Percentiles rank a stretch among this genome's conserved stretches.
Conservation (phyloP, 2,797 vertebrate genomes). For the Chromobotia macracanthus region DNA sequence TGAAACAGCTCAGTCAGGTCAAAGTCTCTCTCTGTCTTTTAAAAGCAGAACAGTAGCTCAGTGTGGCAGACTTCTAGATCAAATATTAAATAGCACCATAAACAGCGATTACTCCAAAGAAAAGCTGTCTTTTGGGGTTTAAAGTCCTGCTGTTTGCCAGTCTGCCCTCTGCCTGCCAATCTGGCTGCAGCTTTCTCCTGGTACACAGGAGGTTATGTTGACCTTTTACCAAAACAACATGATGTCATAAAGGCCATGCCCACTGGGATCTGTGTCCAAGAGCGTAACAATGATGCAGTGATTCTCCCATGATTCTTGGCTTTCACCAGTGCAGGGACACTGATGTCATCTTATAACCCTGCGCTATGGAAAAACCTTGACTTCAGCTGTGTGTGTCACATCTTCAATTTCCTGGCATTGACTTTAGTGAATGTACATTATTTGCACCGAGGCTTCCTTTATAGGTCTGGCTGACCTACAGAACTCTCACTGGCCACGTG, state of each 20-base stretch:
- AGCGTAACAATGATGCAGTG: conserved; percentile 18
- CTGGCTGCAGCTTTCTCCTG: neutral
- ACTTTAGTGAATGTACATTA: neutral
- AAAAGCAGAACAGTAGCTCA: conserved; percentile 4
- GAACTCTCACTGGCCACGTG: neutral
- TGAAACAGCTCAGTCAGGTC: conserved; percentile 36
- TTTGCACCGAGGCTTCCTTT: conserved; percentile 3
- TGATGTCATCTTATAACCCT: conserved; percentile 38
- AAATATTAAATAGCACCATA: conserved; percentile 41
- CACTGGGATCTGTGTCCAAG: conserved; percentile 31
- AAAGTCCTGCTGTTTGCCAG: conserved; percentile 37
- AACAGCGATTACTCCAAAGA: conserved; percentile 35
- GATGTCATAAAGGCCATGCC: conserved; percentile 31
- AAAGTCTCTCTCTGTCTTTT: conserved; percentile 45
- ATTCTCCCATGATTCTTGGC: conserved; percentile 30
- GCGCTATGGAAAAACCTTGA: conserved; percentile 16
- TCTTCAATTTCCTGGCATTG: neutral
- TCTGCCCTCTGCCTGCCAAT: conserved; percentile 52
- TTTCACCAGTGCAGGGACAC: conserved; percentile 7
- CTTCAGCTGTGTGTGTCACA: neutral
- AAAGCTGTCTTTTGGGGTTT: conserved; percentile 27
- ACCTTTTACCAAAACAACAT: conserved; percentile 43
- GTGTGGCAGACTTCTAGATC: conserved; percentile 13
- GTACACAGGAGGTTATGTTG: conserved; percentile 48
- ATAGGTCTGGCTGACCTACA: neutral